A percentile compares a stretch with the other conserved stretches of the same genome.
phyloP scores from a whole-genome alignment of 2,113 vertebrate genomes.

The Chinchilla lanigera region DNA sequence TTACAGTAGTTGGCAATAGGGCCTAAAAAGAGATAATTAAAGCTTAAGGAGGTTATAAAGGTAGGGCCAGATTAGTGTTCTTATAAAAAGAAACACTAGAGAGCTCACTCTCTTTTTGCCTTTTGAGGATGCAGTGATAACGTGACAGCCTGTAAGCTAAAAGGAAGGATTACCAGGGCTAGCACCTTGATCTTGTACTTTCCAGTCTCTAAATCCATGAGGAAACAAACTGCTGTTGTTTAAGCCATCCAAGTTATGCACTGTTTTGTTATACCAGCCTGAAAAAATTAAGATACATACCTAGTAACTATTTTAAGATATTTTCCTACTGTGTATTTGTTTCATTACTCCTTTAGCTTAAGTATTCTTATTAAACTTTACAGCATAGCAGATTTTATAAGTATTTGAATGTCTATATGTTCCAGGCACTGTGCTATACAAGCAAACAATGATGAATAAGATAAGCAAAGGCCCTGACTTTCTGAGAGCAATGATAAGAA shows the following conservation, averaged over 20 bases:
- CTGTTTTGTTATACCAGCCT: background rate
- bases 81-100: conserved; percentile 24
- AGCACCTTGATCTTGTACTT: background rate
- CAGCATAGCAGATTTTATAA: background rate
- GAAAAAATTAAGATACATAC: background rate
- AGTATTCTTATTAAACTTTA: background rate
- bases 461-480: background rate
- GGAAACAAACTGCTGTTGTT: conserved; percentile 30
- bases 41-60: background rate
- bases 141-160: background rate
- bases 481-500: background rate
- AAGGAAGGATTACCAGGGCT: background rate
- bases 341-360: conserved; percentile 52
- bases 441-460: conserved; percentile 17
- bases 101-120: background rate
- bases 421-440: background rate
- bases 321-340: background rate
- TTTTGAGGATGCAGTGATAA: background rate
- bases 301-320: conserved; percentile 20
- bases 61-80: background rate
- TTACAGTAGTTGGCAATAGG: background rate
- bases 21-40: background rate
- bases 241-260: background rate
- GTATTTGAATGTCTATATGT: background rate
- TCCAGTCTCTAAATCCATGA: background rate